Evolutionary conservation across 1,140 invertebrate genomes (phyloP).

Genomic region (Brachionus calyciflorus): DNA sequence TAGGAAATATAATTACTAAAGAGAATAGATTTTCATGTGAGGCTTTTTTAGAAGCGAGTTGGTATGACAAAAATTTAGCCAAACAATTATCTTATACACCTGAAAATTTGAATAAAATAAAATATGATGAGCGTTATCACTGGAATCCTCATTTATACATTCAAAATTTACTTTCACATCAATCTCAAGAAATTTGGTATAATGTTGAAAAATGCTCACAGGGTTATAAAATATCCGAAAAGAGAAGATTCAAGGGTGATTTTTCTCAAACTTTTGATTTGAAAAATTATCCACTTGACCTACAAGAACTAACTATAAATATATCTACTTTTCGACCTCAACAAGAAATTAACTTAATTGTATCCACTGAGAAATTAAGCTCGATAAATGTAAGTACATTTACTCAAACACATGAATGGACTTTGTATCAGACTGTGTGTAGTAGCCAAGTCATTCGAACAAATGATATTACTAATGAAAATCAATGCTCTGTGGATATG

Average conservation of each 20-base stretch:
- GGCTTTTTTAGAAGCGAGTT: constrained; percentile 21
- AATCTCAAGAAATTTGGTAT: constrained; percentile 35
- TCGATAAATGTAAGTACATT: constrained; percentile 12
- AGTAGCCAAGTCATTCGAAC: background rate
- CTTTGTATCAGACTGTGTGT: constrained; percentile 3
- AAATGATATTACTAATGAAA: constrained; percentile 4
- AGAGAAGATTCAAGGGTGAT: constrained; percentile 8
- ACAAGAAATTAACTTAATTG: constrained; percentile 3
- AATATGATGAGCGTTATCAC: background rate
- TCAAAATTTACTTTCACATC: constrained; percentile 16
- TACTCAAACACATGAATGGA: constrained; percentile 35
- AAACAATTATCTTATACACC: background rate
- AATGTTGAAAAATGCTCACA: background rate
- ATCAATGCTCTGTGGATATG: constrained; percentile 3
- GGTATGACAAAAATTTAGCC: background rate
- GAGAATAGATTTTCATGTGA: constrained; percentile 40
- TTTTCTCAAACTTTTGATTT: constrained; percentile 26
- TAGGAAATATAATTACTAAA: constrained; percentile 13
- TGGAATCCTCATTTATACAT: constrained; percentile 38
- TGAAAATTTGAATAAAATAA: background rate
- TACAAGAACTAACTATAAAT: constrained; percentile 14
- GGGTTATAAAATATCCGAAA: constrained; percentile 13
- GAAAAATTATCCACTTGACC: constrained; percentile 23
- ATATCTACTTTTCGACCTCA: background rate
- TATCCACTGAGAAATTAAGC: background rate